These are phyloP conservation scores for Drosophila willistoni DNA, from an alignment of 1,140 invertebrate species.

Conservation along the genomic window DNA sequence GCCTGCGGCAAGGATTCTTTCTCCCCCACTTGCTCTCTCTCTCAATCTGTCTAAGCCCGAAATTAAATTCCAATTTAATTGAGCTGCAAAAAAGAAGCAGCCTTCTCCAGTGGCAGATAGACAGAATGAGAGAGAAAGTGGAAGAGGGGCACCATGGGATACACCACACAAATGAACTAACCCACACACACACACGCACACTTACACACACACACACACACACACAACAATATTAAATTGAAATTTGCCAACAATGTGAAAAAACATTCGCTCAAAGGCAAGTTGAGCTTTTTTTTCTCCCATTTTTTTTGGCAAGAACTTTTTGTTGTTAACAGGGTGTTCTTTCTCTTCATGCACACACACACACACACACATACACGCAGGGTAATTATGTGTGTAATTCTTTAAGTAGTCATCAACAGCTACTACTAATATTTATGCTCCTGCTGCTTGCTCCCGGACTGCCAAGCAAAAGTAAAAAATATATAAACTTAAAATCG, in stretches of 20 bases:
- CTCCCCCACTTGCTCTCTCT: neutral
- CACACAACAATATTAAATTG: slow-evolving; percentile 72
- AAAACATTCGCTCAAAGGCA: slow-evolving; percentile 12
- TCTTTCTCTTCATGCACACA: neutral
- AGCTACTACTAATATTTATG: neutral
- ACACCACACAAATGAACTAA: slow-evolving; percentile 44
- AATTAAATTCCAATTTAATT: slow-evolving; percentile 82
- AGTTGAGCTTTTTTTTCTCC: neutral
- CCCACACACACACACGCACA: slow-evolving; percentile 13
- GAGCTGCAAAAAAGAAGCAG: slow-evolving; percentile 70
- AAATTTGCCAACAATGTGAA: slow-evolving; percentile 52
- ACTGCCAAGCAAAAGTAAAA: too few relatives aligned
- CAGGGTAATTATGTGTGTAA: neutral
- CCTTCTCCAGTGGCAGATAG: slow-evolving; percentile 9
- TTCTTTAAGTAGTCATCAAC: neutral
- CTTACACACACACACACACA: too few relatives aligned
- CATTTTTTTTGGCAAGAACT: neutral
- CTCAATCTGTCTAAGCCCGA: slow-evolving; percentile 59
- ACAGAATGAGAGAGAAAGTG: slow-evolving; percentile 5
- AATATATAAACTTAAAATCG: neutral
- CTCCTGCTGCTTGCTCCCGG: neutral
- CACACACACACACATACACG: neutral
- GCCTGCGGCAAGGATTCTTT: slow-evolving; percentile 23
- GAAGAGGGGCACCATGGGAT: slow-evolving; percentile 25
- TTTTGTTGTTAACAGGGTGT: neutral